These are phyloP conservation scores for Epizoanthus scotinus DNA, from an alignment of 92 coral and sea anemone genomes.

Conservation along the genomic window DNA sequence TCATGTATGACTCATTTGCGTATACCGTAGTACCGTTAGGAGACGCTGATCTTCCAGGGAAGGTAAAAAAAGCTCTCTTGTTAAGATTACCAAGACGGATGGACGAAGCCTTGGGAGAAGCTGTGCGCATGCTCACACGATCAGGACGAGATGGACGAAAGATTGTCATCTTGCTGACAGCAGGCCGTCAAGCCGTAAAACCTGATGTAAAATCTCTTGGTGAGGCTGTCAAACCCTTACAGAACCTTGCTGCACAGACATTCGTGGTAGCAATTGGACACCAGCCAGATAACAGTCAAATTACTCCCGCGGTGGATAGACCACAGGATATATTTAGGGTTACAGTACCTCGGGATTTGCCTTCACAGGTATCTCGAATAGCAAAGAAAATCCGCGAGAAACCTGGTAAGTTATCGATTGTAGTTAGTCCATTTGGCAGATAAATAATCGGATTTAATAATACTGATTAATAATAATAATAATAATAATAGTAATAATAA, in stretches of 20 bases:
- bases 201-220: conserved; percentile 51
- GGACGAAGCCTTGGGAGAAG: conserved; percentile 59
- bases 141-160: conserved; percentile 57
- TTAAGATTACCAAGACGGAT: conserved; percentile 59
- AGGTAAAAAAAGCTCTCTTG: conserved; percentile 39
- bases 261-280: conserved; percentile 64
- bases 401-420: conserved; percentile 11
- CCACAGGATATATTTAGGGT: conserved; percentile 44
- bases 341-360: conserved; percentile 27
- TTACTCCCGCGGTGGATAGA: conserved; percentile 44
- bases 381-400: conserved; percentile 34
- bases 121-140: conserved; percentile 40
- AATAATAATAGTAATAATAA: too few species aligned
- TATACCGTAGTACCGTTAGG: conserved; percentile 42
- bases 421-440: too few species aligned
- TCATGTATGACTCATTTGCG: conserved; percentile 62
- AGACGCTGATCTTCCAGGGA: conserved; percentile 10
- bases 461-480: too few species aligned
- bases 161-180: conserved; percentile 66
- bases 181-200: conserved; percentile 57
- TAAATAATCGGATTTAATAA: too few species aligned
- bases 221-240: conserved; percentile 64
- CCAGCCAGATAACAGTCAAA: conserved; percentile 6
- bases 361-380: conserved; percentile 10
- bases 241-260: conserved; percentile 62